Evolutionary conservation across 2,797 vertebrate genomes (phyloP).

Genomic region (Enteromius radiatus): DNA sequence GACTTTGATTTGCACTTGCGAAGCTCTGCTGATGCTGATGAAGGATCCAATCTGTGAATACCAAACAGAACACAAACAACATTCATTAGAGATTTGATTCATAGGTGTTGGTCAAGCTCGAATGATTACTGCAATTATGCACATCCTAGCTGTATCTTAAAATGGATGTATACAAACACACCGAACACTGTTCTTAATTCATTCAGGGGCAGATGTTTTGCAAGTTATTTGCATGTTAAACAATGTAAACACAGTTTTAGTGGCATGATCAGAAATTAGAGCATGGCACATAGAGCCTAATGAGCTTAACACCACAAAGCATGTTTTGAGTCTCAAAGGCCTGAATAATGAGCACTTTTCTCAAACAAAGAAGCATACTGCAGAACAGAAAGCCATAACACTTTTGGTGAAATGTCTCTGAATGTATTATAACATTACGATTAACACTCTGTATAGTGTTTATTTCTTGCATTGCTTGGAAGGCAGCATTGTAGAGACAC

Average conservation of each 20-base stretch:
- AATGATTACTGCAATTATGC: not conserved
- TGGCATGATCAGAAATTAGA: conserved; percentile 28
- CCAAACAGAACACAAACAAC: not conserved
- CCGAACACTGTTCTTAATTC: not conserved
- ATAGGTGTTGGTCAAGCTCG: not conserved
- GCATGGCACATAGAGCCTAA: conserved; percentile 21
- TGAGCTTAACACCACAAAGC: conserved; percentile 29
- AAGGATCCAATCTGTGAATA: conserved; percentile 1
- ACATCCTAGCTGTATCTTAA: not conserved
- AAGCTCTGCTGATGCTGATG: not conserved
- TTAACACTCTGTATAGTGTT: too few species aligned
- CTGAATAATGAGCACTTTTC: conserved; percentile 2
- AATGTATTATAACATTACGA: conserved; percentile 1
- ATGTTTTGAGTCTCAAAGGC: conserved; percentile 13
- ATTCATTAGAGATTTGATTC: not conserved
- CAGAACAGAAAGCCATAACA: not conserved
- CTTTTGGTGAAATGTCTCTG: not conserved
- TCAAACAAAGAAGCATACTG: conserved; percentile 11
- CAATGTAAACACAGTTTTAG: conserved; percentile 15
- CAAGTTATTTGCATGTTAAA: conserved; percentile 4
- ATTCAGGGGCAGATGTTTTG: conserved; percentile 4
- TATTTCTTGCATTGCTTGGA: not conserved
- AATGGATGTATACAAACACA: not conserved
- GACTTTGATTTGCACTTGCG: not conserved
- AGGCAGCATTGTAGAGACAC: not conserved